Evolutionary conservation across 2,113 vertebrate species (phyloP), one percentile per base, ranked within the genome.

Genomic region (Epinephelus lanceolatus): DNA sequence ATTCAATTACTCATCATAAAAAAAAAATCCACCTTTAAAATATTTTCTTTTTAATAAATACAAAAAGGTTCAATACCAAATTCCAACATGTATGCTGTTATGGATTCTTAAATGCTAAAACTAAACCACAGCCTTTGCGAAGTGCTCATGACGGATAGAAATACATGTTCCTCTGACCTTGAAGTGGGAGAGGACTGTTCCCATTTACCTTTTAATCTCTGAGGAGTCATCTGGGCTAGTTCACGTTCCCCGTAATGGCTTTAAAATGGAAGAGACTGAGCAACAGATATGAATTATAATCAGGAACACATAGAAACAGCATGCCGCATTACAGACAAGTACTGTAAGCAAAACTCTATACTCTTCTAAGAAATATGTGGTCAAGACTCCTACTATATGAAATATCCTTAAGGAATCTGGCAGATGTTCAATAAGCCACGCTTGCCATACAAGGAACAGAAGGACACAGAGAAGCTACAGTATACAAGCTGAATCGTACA

Each of bases 191-290:
- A 56, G 9, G 55, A 86, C 77, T 18, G 51, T 62, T 84, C 51
- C 68, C 15, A 75, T 88, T 89, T 86, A 79, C 68, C 62, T 69
- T 84, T 88, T 86, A 78, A 83, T 89, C 76, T 85, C 56, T 37
- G 15, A 40, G 71, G 52, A 79, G 49, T 72, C 25, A 76, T 83
- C 63, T 14, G 25, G 66, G 78, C 40, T 61, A 77, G 15, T n/a
- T 82, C 62, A 71, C 8, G 30, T 40, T 52, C 47, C 40, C 30
- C n/a, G 9, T 33, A 62, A 76, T 45, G 37, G 74, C 67, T 79
- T 71, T 83, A 18, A 77, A 75, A 83, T 52, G 45, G 9, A 59
- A 74, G 14, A 18, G 52, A 88, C 52, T 59, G 79, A 62, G 66
- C 59, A 60, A 61, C n/a, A 76, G 47, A 80, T 78, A 71, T 75